These are phyloP conservation scores for Tetramorium bicarinatum DNA, from an alignment of 2,888 invertebrate genomes.

Conservation along the genomic window DNA sequence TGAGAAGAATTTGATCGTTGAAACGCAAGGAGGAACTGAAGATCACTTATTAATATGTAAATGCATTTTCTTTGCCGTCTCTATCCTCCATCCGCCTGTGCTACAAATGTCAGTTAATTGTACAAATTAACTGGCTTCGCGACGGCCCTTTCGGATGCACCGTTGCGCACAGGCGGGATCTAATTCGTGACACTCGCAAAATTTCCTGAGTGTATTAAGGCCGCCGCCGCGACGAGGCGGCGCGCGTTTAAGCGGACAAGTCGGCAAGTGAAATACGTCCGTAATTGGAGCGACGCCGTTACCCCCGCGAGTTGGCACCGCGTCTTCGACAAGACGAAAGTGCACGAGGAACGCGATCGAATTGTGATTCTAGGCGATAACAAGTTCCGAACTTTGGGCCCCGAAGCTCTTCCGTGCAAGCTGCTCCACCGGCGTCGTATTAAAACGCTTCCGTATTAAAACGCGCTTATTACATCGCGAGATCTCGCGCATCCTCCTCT, in stretches of 20 bases:
- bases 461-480: background rate
- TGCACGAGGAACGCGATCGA: constrained; percentile 22
- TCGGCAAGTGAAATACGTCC: constrained; percentile 45
- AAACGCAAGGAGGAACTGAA: background rate
- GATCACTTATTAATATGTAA: constrained; percentile 3
- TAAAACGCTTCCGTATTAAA: constrained; percentile 5
- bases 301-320: constrained; percentile 26
- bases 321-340: background rate
- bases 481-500: background rate
- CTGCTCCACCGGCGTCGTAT: background rate
- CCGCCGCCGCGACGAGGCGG: background rate
- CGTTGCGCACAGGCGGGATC: constrained; percentile 5
- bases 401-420: constrained; percentile 3
- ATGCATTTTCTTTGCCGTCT: constrained; percentile 9
- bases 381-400: constrained; percentile 40
- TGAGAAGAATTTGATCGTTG: background rate
- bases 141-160: constrained; percentile 13
- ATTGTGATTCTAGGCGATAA: constrained; percentile 44
- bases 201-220: constrained; percentile 41
- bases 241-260: constrained; percentile 31
- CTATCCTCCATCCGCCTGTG: background rate
- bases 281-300: constrained; percentile 47
- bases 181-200: constrained; percentile 33
- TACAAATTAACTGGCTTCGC: constrained; percentile 25
- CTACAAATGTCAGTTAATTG: constrained; percentile 38